Conservation (phyloP, 1,140 invertebrate genomes). For the Cyclargus thomasi region DNA sequence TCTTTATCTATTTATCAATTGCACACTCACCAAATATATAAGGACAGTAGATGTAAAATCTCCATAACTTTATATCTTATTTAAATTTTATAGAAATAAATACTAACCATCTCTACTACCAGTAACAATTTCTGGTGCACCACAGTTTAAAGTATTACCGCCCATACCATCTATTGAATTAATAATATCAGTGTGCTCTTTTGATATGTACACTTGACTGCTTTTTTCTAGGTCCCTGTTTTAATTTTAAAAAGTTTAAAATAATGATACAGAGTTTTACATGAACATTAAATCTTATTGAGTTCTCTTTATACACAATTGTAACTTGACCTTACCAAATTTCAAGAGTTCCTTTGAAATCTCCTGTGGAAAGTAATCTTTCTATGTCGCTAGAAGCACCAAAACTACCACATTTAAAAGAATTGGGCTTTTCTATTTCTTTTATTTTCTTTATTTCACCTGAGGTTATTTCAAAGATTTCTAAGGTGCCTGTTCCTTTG, state of each 20-base stretch:
- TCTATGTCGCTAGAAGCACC: constrained; percentile 87
- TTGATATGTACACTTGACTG: constrained; percentile 84
- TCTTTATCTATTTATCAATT: no score
- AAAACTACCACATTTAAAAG: constrained; percentile 96
- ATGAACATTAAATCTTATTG: neutral
- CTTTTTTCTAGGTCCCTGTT: constrained; percentile 88
- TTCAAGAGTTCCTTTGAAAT: constrained; percentile 91
- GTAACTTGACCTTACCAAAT: constrained; percentile 81
- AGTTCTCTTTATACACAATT: neutral
- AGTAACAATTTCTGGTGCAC: constrained; percentile 95
- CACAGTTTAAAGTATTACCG: constrained; percentile 88
- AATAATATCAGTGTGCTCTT: constrained; percentile 92
- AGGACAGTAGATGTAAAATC: neutral
- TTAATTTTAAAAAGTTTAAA: neutral
- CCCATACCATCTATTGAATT: constrained; percentile 95
- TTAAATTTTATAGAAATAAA: neutral
- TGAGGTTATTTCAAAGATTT: constrained; percentile 89
- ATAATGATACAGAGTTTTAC: neutral
- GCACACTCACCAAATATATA: no score
- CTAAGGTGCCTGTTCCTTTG: constrained; percentile 87
- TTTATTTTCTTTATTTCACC: constrained; percentile 84
- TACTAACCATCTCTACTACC: constrained; percentile 91
- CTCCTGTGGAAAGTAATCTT: constrained; percentile 90
- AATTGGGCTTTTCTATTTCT: constrained; percentile 84
- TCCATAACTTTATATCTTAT: no score